Percentiles rank a stretch among this genome's conserved stretches.
These are phyloP conservation scores for Lindbergichthys nudifrons DNA, from an alignment of 2,797 vertebrate species.

Conservation along the genomic window DNA sequence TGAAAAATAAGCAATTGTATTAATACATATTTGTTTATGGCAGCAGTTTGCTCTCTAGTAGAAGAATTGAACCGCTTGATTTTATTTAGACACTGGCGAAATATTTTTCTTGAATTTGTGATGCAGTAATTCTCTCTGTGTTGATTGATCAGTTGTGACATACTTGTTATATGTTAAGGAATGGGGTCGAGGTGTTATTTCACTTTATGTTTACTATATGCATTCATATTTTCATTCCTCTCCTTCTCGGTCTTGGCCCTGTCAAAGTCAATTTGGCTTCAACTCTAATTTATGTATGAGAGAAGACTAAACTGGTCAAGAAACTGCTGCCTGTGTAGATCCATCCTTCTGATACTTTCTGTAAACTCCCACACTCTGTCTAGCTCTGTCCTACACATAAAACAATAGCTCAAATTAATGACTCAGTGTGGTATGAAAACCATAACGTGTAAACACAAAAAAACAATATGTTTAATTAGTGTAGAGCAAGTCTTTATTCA, in stretches of 20 bases:
- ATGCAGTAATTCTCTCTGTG: not conserved
- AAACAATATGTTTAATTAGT: conserved; percentile 57
- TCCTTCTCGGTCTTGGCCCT: not conserved
- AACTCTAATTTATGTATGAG: not conserved
- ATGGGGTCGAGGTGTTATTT: not conserved
- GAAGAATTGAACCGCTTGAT: not conserved
- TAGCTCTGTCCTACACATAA: conserved; percentile 1
- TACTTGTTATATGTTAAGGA: not conserved
- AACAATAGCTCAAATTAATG: conserved; percentile 28
- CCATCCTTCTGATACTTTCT: not conserved
- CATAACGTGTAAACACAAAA: conserved; percentile 50
- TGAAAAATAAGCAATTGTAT: not conserved
- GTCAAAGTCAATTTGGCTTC: not conserved
- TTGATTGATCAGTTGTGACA: not conserved
- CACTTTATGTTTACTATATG: not conserved
- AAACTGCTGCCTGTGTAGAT: not conserved
- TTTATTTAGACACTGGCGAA: not conserved
- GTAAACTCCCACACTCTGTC: not conserved
- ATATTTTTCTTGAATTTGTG: not conserved
- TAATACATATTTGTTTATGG: not conserved
- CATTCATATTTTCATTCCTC: not conserved
- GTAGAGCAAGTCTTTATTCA: conserved; percentile 35
- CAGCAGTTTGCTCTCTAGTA: not conserved
- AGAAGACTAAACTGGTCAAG: not conserved
- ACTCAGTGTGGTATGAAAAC: conserved; percentile 41